These are phyloP conservation scores for Porites australiensis DNA, from an alignment of 64 coral and sea anemone species.

Conservation along the genomic window DNA sequence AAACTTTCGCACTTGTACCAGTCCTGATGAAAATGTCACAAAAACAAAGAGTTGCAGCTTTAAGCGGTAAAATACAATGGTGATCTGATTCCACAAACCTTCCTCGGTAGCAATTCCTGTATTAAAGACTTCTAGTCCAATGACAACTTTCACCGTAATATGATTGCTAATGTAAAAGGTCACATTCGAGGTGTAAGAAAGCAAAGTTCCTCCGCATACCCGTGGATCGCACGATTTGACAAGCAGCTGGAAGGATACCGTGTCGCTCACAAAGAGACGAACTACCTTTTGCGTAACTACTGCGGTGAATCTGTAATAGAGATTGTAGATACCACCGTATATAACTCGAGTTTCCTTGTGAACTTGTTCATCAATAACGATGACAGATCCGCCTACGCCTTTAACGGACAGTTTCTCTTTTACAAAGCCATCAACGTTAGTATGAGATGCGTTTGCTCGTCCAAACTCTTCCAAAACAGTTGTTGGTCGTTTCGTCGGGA, in stretches of 20 bases:
- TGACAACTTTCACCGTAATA: conserved; percentile 80
- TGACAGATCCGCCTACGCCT: conserved; percentile 27
- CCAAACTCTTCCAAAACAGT: conserved; percentile 77
- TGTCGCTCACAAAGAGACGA: conserved; percentile 67
- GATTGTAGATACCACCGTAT: conserved; percentile 85
- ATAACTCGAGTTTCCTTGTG: conserved; percentile 85
- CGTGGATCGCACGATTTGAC: conserved; percentile 83
- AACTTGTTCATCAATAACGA: conserved; percentile 73
- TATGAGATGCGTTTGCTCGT: conserved; percentile 39
- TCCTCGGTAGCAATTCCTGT: conserved; percentile 80
- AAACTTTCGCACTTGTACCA: conserved; percentile 76
- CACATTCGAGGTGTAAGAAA: conserved; percentile 83
- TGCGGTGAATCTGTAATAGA: conserved; percentile 84
- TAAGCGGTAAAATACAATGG: conserved; percentile 76
- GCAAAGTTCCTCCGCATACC: conserved; percentile 83
- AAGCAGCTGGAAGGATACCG: conserved; percentile 83
- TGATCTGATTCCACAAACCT: conserved; percentile 84
- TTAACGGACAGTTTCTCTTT: conserved; percentile 51
- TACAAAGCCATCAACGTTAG: conserved; percentile 64
- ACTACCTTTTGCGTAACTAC: conserved; percentile 73
- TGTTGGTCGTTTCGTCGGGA: not conserved
- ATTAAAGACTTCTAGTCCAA: conserved; percentile 85
- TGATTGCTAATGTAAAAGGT: conserved; percentile 91
- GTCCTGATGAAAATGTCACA: conserved; percentile 68
- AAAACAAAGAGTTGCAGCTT: conserved; percentile 68